Conservation (phyloP, 2,888 invertebrate genomes). For the Meta bourneti region DNA sequence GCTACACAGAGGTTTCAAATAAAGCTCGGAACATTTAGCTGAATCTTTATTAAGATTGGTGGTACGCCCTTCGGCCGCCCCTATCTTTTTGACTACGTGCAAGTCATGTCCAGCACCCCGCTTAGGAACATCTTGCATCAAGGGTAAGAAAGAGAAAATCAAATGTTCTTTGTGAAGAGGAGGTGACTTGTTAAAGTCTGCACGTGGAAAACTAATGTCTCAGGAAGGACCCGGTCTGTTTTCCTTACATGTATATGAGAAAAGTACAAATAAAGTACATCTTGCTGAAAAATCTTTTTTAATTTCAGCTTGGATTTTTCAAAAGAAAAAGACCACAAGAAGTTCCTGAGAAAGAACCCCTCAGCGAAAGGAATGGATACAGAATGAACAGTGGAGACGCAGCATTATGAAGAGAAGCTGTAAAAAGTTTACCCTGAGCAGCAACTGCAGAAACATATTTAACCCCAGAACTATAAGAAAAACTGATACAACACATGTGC, state of each 20-base stretch:
- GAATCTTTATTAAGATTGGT: too few relatives aligned
- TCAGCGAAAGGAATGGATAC: constrained; percentile 73
- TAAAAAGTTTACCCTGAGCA: background rate
- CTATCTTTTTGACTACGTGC: too few relatives aligned
- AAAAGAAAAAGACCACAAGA: constrained; percentile 89
- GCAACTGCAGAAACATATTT: background rate
- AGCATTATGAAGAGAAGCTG: constrained; percentile 59
- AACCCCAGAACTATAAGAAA: background rate
- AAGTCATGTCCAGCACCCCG: too few relatives aligned
- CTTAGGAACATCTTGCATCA: background rate
- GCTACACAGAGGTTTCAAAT: too few relatives aligned
- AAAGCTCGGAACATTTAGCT: too few relatives aligned
- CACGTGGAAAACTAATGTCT: background rate
- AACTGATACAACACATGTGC: background rate
- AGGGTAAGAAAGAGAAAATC: background rate
- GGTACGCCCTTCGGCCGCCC: too few relatives aligned
- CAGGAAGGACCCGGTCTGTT: too few relatives aligned
- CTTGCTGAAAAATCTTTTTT: background rate
- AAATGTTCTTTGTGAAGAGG: background rate
- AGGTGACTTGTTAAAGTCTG: background rate
- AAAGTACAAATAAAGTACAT: background rate
- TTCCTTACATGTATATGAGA: background rate
- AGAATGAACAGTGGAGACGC: constrained; percentile 72
- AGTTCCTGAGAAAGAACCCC: constrained; percentile 66
- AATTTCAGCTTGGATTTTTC: constrained; percentile 92